Evolutionary conservation across 2,113 vertebrate genomes (phyloP).

Genomic region (Marmota monax): DNA sequence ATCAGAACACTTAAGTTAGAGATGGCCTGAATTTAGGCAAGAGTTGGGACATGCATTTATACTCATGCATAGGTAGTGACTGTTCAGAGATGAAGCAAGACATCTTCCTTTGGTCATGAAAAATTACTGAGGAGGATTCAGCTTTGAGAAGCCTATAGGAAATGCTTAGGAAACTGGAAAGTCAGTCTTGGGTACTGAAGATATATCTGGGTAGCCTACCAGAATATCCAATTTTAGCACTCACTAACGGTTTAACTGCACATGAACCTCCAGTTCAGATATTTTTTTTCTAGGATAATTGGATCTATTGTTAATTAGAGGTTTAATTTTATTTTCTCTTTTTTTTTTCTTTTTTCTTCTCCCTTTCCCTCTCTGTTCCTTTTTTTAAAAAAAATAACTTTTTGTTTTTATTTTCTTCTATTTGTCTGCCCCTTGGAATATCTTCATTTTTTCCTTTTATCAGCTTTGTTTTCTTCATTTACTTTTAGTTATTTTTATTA

Average conservation of each 20-base stretch:
- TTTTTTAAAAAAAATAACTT: too few relatives aligned
- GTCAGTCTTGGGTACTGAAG: not conserved
- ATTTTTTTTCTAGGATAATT: not conserved
- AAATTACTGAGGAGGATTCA: not conserved
- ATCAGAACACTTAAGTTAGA: not conserved
- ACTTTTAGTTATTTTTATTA: not conserved
- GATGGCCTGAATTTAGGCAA: not conserved
- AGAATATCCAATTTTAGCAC: not conserved
- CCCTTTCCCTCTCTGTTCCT: not conserved
- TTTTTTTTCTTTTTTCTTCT: not conserved
- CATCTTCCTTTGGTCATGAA: not conserved
- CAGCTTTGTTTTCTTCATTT: not conserved
- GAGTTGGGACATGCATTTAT: not conserved
- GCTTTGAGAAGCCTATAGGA: not conserved
- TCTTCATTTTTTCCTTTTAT: not conserved
- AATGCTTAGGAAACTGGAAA: not conserved
- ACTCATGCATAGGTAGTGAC: not conserved
- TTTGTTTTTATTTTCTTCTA: not conserved
- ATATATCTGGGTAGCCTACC: not conserved
- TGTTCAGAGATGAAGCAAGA: not conserved
- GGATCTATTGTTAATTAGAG: not conserved
- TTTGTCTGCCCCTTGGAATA: not conserved
- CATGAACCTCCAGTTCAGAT: not conserved
- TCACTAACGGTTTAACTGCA: not conserved
- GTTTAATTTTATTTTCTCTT: not conserved